Conservation (phyloP, 2,797 vertebrate species). For the Chaunax sp. region DNA sequence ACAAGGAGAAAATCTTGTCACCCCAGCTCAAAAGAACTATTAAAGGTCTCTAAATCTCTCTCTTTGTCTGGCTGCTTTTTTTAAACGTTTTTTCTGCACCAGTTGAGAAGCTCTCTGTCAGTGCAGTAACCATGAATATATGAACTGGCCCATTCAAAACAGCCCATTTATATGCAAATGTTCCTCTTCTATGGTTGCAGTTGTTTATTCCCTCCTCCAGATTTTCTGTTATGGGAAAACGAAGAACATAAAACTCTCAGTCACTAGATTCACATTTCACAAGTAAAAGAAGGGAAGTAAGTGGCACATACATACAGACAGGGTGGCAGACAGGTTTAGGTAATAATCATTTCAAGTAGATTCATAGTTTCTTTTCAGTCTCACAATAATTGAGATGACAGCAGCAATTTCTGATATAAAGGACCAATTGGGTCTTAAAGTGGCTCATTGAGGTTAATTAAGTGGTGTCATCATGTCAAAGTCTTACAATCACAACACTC, state of each 20-base stretch:
- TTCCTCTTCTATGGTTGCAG: not conserved
- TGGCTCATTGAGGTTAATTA: not conserved
- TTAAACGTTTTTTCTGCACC: not conserved
- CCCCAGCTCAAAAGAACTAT: conserved; percentile 18
- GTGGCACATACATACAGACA: not conserved
- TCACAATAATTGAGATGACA: too few relatives aligned
- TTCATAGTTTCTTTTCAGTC: not conserved
- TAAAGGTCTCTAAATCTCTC: conserved; percentile 7
- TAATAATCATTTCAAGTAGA: fast-evolving
- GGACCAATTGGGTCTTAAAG: not conserved
- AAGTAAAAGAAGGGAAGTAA: not conserved
- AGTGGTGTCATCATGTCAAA: conserved; percentile 1
- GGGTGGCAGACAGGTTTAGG: not conserved
- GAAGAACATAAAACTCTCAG: not conserved
- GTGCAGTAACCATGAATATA: not conserved
- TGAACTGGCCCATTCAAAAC: not conserved
- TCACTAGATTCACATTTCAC: not conserved
- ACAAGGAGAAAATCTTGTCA: conserved; percentile 40
- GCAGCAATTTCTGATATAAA: not conserved
- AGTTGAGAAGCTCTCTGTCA: not conserved
- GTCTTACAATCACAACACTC: not conserved
- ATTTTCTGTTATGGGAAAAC: not conserved
- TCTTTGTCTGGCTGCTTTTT: not conserved
- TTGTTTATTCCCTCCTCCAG: not conserved
- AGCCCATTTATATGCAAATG: conserved; percentile 41